phyloP scores from a whole-genome alignment of 1,140 invertebrate genomes.

The Ruditapes philippinarum region DNA sequence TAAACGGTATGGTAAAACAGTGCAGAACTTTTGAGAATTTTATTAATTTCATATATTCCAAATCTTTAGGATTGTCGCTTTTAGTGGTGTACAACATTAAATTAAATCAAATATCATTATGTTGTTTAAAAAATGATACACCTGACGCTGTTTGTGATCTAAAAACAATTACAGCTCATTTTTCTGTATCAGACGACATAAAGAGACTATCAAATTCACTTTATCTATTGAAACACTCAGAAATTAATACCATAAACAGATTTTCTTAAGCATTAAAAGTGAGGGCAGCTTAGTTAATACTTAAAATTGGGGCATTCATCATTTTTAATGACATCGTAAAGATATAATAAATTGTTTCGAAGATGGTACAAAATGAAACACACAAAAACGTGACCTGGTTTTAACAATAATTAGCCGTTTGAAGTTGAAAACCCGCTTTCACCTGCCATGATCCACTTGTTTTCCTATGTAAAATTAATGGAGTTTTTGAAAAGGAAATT shows the following conservation, averaged over 20 bases:
- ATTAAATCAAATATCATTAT: too few relatives aligned
- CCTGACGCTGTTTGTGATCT: too few relatives aligned
- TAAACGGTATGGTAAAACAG: too few relatives aligned
- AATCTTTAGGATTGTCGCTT: too few relatives aligned
- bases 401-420: neutral
- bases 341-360: neutral
- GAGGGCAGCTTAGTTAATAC: neutral
- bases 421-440: too few relatives aligned
- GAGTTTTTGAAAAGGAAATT: neutral
- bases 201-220: neutral
- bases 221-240: neutral
- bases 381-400: neutral
- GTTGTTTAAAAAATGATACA: too few relatives aligned
- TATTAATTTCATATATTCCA: too few relatives aligned
- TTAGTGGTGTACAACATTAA: too few relatives aligned
- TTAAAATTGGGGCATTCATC: neutral
- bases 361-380: neutral
- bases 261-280: neutral
- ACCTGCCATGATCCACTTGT: neutral
- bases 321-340: constrained; percentile 9
- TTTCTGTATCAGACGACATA: neutral
- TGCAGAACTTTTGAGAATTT: too few relatives aligned
- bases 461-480: neutral
- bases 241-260: constrained; percentile 14
- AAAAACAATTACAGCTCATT: too few relatives aligned